These are phyloP conservation scores for Trimorus sp. DNA, from an alignment of 2,888 invertebrate genomes.

Conservation along the genomic window DNA sequence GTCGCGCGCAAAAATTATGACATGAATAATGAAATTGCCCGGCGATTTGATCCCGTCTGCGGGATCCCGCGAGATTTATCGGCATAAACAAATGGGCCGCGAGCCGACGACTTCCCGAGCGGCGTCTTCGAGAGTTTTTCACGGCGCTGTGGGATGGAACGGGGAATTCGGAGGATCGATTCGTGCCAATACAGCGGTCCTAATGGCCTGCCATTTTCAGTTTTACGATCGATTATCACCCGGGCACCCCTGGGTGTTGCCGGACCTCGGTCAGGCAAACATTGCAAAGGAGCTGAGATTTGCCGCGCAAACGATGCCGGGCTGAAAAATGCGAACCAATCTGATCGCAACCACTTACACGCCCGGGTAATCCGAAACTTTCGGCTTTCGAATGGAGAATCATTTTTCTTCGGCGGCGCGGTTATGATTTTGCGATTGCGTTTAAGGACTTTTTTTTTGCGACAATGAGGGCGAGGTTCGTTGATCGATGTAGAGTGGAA, in stretches of 20 bases:
- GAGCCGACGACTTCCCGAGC: conserved; percentile 27
- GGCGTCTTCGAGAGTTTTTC: conserved; percentile 46
- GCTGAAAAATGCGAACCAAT: conserved; percentile 75
- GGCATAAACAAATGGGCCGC: conserved; percentile 53
- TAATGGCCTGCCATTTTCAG: conserved; percentile 73
- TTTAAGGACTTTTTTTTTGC: no score
- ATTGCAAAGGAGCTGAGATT: conserved; percentile 78
- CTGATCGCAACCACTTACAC: conserved; percentile 75
- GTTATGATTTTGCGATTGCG: no score
- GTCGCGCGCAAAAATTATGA: conserved; percentile 48
- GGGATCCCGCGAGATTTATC: conserved; percentile 40
- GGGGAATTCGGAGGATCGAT: conserved; percentile 61
- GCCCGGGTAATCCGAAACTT: conserved; percentile 47
- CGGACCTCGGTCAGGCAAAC: conserved; percentile 56
- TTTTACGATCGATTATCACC: conserved; percentile 80
- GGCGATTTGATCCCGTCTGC: no score
- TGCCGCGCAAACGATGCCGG: conserved; percentile 67
- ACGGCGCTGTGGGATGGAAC: conserved; percentile 20
- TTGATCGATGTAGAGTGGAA: no score
- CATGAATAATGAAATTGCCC: background rate
- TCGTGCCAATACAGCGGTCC: conserved; percentile 67
- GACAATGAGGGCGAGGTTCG: no score
- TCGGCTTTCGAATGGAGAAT: background rate
- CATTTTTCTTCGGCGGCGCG: no score
- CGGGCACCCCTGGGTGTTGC: conserved; percentile 65